Conservation (phyloP, 2,113 vertebrate genomes). For the Nerophis lumbriciformis region DNA sequence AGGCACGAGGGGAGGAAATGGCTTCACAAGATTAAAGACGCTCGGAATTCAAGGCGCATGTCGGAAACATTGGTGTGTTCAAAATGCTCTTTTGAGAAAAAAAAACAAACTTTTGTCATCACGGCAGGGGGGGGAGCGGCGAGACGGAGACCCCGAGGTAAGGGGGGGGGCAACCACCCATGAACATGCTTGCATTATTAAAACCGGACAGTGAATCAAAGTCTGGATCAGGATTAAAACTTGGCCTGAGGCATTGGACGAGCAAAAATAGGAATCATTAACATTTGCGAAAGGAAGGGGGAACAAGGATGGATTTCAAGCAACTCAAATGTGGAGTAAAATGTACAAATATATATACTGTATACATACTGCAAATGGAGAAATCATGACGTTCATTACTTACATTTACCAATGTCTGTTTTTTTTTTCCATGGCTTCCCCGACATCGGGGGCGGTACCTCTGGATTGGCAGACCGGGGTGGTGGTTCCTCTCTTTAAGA, state of each 20-base stretch:
- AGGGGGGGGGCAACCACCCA: constrained; percentile 43
- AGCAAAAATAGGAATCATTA: constrained; percentile 41
- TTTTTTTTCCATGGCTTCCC: too few species aligned
- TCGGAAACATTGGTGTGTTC: constrained; percentile 94
- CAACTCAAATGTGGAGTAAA: neutral
- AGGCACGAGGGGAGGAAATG: constrained; percentile 61
- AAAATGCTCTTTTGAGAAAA: constrained; percentile 93
- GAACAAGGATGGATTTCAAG: neutral
- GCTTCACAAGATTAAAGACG: constrained; percentile 97
- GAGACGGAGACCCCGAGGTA: constrained; percentile 28
- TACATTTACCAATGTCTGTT: neutral
- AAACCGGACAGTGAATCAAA: constrained; percentile 62
- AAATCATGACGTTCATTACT: neutral
- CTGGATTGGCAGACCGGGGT: too few species aligned
- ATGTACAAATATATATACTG: neutral
- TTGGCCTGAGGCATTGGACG: constrained; percentile 49
- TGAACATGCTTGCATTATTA: constrained; percentile 66
- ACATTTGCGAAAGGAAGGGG: neutral
- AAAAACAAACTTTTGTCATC: constrained; percentile 36
- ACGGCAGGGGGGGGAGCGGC: constrained; percentile 9
- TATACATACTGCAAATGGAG: neutral
- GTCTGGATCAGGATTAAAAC: constrained; percentile 48
- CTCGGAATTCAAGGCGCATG: constrained; percentile 92
- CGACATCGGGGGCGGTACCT: too few species aligned
- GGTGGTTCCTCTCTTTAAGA: too few species aligned